Base-by-base conservation (phyloP, 2,888 invertebrate species). In the Amphipoea oculea region DNA sequence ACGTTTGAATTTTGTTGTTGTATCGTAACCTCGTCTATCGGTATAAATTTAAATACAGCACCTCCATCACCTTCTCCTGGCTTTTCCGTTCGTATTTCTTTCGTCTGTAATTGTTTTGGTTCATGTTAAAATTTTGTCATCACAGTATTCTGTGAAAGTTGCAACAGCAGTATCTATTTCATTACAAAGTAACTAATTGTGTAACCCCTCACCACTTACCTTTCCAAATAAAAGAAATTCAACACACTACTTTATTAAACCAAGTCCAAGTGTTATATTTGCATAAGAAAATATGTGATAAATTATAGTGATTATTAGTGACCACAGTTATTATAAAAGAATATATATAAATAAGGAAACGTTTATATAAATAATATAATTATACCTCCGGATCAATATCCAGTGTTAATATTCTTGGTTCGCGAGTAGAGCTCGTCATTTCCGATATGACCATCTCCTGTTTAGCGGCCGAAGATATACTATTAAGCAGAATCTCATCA, bases 341-440 rank as follows among this genome's bases (percentile, higher is more conserved):
- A 83, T 83, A 88, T 91, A 89, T 89, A 91, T 89, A 90, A 86
- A 89, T 89, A 89, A 83, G 81, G 89, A 91, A 93, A 89, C 89
- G 89, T 83, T 78, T 85, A 93, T 88, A 92, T 92, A 94, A 93
- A 91, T 92, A 93, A 94, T 94, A 88, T 94, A 87, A 94, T 93
- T 96, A 97, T 97, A 97, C 97, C 97, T 97, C 96, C 94, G 97
- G 97, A 97, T 97, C 97, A 93, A 97, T 97, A 95, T 97, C 97
- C 94, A 97, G 95, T 94, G 97, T 97, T 96, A 97, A 97, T 96
- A 97, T 96, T 96, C 95, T 96, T 93, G 97, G 96, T 96, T 96
- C 96, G 92, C 92, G 93, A 95, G 96, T 97, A 89, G 97, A 96
- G 93, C 95, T 97, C 90, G 93, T 95, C 95, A 96, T 96, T 92